These are phyloP conservation scores for Pomacea canaliculata DNA, from an alignment of 2,888 invertebrate species.

Conservation along the genomic window DNA sequence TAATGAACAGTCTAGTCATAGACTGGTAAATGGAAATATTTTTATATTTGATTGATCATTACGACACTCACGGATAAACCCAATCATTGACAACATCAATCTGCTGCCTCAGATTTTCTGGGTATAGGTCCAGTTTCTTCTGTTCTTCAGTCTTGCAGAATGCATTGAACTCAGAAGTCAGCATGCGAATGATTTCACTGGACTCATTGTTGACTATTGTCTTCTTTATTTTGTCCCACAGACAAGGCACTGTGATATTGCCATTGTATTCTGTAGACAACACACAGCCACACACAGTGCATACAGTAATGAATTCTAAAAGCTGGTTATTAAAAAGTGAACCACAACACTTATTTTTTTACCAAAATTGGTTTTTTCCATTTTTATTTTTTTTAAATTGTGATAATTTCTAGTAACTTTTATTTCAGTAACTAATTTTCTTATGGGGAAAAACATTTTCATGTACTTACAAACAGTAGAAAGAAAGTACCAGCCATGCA, in stretches of 20 bases:
- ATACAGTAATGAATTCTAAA: neutral
- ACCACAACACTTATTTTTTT: neutral
- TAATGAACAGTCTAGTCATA: too few relatives aligned
- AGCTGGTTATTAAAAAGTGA: too few relatives aligned
- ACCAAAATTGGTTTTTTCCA: neutral
- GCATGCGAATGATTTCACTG: constrained; percentile 66
- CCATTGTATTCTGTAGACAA: constrained; percentile 55
- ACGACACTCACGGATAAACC: constrained; percentile 59
- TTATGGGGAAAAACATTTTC: neutral
- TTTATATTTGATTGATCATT: too few relatives aligned
- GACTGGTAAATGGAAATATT: too few relatives aligned
- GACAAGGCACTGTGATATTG: constrained; percentile 57
- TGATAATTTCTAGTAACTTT: neutral
- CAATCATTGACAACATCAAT: constrained; percentile 62
- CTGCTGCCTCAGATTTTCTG: constrained; percentile 44
- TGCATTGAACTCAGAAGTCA: constrained; percentile 63
- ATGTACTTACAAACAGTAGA: too few relatives aligned
- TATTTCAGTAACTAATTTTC: neutral
- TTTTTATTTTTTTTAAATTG: neutral
- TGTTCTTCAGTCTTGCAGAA: constrained; percentile 61
- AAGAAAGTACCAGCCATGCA: too few relatives aligned
- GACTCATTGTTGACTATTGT: constrained; percentile 67
- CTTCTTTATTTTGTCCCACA: constrained; percentile 63
- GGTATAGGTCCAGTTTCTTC: constrained; percentile 58
- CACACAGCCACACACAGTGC: neutral